Base-by-base conservation (phyloP, 2,888 invertebrate species). In the Apotomis capreana region DNA sequence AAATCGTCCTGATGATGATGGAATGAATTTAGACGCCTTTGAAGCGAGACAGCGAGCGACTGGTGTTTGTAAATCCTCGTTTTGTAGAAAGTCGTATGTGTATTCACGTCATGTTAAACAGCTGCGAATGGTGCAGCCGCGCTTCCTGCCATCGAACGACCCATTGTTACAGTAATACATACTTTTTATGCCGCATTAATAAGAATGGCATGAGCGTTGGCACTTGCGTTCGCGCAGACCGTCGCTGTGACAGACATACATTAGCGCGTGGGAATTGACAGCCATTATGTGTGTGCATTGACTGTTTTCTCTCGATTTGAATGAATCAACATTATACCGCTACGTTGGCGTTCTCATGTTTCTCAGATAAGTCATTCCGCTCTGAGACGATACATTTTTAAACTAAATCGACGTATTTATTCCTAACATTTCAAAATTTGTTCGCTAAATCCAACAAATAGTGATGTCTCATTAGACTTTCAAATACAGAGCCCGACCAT, bases 111-210 rank as follows among this genome's bases (percentile, higher is more conserved):
- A 63, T 63, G 68, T 62, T 72, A 77, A 80, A 84, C 90, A 90
- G 89, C 90, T 89, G 89, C 83, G 80, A 78, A 77, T 80, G 75
- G 75, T 79, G 81, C 86, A 87, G 84, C 85, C 87, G 86, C 80
- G 87, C 87, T 90, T 91, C 91, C 91, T 90, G 90, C 81, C 86
- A 78, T 82, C 85, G 85, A 86, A 85, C 86, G 84, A 85, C 82
- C 88, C 83, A 91, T 91, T 91, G 90, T 91, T 86, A 83, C 79
- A 79, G 76, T 81, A 84, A 80, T 77, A 82, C 80, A 80, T 81
- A 82, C 80, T 88, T 88, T 90, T 90, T 89, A 84, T 84, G 85
- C 82, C 83, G 76, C 81, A 80, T 82, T 84, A 84, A 83, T 83
- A 75, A 79, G 78, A 82, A 81, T 79, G 78, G 78, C 78, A 74